Evolutionary conservation across 2,888 invertebrate genomes (phyloP).

Genomic region (Morinoia aosen): DNA sequence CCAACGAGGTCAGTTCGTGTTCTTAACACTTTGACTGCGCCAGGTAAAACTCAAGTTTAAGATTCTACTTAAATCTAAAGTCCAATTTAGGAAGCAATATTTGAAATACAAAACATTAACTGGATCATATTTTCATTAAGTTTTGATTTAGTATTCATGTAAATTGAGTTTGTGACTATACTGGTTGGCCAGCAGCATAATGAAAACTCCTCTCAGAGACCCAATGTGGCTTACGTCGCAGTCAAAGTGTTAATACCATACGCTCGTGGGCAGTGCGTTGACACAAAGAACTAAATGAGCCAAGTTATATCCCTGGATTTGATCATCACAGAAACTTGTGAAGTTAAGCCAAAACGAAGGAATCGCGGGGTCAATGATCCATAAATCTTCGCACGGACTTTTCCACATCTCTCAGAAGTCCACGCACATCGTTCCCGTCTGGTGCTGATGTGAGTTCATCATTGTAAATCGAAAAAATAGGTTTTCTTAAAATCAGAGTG

Average conservation of each 20-base stretch:
- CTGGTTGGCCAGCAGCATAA: too few relatives aligned
- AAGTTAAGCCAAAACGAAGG: neutral
- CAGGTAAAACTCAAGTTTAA: too few relatives aligned
- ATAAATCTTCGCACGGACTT: neutral
- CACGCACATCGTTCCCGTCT: neutral
- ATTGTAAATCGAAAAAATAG: neutral
- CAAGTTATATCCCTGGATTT: neutral
- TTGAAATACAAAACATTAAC: too few relatives aligned
- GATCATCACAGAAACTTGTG: neutral
- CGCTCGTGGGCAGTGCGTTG: neutral
- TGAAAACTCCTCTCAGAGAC: too few relatives aligned
- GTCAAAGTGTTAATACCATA: neutral
- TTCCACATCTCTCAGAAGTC: neutral
- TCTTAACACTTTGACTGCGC: neutral
- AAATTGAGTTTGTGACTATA: too few relatives aligned
- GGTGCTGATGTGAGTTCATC: neutral
- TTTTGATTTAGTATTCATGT: too few relatives aligned
- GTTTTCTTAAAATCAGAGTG: neutral
- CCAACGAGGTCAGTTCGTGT: neutral
- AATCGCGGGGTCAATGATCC: neutral
- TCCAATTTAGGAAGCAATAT: too few relatives aligned
- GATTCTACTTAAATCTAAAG: too few relatives aligned
- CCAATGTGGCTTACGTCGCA: too few relatives aligned
- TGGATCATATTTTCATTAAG: too few relatives aligned
- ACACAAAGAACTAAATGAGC: neutral